Percentiles rank a stretch among this genome's conserved stretches.
These are phyloP conservation scores for Aspidiotus destructor DNA, from an alignment of 2,888 invertebrate species.

Conservation along the genomic window DNA sequence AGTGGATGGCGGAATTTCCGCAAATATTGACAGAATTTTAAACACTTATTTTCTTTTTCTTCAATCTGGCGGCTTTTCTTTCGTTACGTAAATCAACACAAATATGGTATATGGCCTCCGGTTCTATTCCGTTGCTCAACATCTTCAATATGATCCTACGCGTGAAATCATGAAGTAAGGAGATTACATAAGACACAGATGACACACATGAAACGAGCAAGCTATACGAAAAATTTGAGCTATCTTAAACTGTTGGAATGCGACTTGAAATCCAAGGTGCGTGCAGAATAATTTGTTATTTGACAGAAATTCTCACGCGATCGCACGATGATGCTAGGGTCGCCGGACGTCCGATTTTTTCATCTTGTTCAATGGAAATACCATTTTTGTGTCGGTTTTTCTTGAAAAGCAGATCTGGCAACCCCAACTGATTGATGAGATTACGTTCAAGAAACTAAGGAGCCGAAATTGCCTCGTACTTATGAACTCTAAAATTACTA, in stretches of 20 bases:
- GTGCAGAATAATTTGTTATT: background rate
- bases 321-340: too few relatives aligned
- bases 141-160: conserved; percentile 25
- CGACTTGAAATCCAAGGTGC: background rate
- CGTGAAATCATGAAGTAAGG: background rate
- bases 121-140: conserved; percentile 24
- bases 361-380: too few relatives aligned
- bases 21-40: too few relatives aligned
- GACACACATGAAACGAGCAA: too few relatives aligned
- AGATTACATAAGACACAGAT: background rate
- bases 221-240: background rate
- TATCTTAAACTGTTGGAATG: background rate
- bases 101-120: conserved; percentile 19
- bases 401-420: background rate
- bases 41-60: conserved; percentile 6
- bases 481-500: too few relatives aligned
- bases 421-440: too few relatives aligned
- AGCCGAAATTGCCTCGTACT: too few relatives aligned
- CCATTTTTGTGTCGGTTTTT: background rate
- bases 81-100: conserved; percentile 24
- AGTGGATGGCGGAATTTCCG: too few relatives aligned
- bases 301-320: background rate
- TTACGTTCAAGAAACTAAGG: too few relatives aligned
- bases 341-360: background rate
- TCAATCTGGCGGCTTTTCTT: conserved; percentile 2